phyloP scores from a whole-genome alignment of 2,797 vertebrate species.

The Acanthopagrus latus region DNA sequence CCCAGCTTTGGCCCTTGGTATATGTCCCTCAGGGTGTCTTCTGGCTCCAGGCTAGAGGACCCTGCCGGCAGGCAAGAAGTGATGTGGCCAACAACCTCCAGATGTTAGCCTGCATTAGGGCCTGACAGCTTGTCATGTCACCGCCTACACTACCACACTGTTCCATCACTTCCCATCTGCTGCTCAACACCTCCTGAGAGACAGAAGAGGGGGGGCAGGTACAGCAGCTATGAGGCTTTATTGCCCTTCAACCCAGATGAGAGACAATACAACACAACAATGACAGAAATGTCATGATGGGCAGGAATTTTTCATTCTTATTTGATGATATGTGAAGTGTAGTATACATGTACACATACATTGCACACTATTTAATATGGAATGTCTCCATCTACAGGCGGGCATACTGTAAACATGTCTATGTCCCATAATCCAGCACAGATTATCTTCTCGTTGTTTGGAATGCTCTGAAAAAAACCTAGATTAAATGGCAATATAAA shows the following conservation, averaged over 20 bases:
- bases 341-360: background rate
- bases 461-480: background rate
- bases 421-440: background rate
- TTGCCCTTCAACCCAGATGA: constrained; percentile 33
- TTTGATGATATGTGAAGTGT: constrained; percentile 14
- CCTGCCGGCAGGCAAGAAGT: constrained; percentile 65
- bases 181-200: constrained; percentile 73
- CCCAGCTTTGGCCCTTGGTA: constrained; percentile 40
- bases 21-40: constrained; percentile 60
- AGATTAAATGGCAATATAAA: background rate
- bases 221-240: constrained; percentile 5
- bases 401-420: background rate
- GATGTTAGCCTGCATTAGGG: constrained; percentile 87
- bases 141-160: constrained; percentile 79
- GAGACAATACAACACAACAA: constrained; percentile 33
- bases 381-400: constrained; percentile 63
- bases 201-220: constrained; percentile 1
- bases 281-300: constrained; percentile 12
- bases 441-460: background rate
- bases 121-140: constrained; percentile 83
- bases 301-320: background rate
- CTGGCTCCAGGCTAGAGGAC: constrained; percentile 74
- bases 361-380: background rate
- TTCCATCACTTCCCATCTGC: constrained; percentile 85
- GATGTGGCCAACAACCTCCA: constrained; percentile 81